Conservation (phyloP, 2,888 invertebrate species). For the Tuta absoluta region DNA sequence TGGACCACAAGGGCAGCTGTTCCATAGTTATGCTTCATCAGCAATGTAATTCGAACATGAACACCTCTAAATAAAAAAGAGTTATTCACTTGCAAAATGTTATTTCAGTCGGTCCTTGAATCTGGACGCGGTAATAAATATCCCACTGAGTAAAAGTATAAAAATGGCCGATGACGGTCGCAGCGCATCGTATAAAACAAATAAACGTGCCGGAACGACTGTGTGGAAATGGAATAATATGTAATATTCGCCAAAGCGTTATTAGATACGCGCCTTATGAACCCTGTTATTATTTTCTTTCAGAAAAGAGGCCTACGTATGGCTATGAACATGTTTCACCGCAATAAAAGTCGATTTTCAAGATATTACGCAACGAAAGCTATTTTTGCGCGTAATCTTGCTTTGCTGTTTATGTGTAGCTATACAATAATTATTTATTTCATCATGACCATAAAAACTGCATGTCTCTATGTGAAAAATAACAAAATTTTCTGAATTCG, state of each 20-base stretch:
- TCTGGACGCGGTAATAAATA: not conserved
- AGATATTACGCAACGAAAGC: not conserved
- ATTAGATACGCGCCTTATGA: conserved; percentile 21
- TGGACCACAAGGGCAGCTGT: no score
- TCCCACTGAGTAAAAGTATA: conserved; percentile 19
- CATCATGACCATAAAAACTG: not conserved
- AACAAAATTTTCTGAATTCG: not conserved
- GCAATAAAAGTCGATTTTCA: conserved; percentile 10
- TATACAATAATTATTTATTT: no score
- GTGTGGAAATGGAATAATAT: conserved; percentile 48
- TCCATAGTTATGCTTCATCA: not conserved
- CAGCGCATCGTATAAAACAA: conserved; percentile 45
- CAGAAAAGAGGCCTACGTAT: conserved; percentile 17
- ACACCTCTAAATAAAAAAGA: not conserved
- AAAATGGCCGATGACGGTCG: conserved; percentile 13
- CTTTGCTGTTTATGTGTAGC: not conserved
- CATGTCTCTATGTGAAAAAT: not conserved
- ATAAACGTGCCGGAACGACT: conserved; percentile 43
- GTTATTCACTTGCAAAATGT: conserved; percentile 24
- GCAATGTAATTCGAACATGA: not conserved
- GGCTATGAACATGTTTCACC: conserved; percentile 19
- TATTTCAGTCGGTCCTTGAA: conserved; percentile 17
- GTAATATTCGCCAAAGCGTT: conserved; percentile 34
- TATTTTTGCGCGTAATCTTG: not conserved
- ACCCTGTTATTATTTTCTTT: conserved; percentile 17